A percentile compares a stretch with the other conserved stretches of the same genome.
phyloP scores from a whole-genome alignment of 2,113 vertebrate genomes.

The Lipotes vexillifer region DNA sequence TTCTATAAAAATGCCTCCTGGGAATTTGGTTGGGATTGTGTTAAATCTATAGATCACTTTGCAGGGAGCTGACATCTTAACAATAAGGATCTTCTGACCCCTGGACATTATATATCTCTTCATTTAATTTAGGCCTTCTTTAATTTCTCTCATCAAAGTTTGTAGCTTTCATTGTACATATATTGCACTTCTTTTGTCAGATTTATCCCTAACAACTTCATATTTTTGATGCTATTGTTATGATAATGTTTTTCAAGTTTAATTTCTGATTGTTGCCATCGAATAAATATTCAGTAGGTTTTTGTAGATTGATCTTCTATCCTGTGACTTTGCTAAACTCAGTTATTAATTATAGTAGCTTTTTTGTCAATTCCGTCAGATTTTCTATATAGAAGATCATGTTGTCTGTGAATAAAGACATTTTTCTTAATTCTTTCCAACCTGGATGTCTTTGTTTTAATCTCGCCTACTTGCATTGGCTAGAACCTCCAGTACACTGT shows the following conservation, averaged over 20 bases:
- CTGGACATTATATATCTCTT: background rate
- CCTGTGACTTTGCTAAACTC: background rate
- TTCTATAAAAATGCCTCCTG: background rate
- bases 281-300: background rate
- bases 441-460: background rate
- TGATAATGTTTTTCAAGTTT: background rate
- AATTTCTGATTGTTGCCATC: background rate
- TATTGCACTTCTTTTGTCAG: background rate
- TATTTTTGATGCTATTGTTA: background rate
- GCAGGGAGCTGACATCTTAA: background rate
- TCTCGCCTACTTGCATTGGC: background rate
- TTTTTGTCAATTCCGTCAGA: background rate
- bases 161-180: background rate
- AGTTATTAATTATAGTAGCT: background rate
- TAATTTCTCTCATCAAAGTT: background rate
- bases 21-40: background rate
- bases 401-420: background rate
- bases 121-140: background rate
- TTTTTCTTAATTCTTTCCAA: background rate
- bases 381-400: background rate
- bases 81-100: background rate
- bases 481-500: background rate
- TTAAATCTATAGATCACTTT: background rate
- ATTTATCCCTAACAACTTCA: background rate
- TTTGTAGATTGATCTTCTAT: background rate